A percentile compares a stretch with the other conserved stretches of the same genome.
Conservation (phyloP, 2,888 invertebrate species). For the Nephrotoma flavescens region DNA sequence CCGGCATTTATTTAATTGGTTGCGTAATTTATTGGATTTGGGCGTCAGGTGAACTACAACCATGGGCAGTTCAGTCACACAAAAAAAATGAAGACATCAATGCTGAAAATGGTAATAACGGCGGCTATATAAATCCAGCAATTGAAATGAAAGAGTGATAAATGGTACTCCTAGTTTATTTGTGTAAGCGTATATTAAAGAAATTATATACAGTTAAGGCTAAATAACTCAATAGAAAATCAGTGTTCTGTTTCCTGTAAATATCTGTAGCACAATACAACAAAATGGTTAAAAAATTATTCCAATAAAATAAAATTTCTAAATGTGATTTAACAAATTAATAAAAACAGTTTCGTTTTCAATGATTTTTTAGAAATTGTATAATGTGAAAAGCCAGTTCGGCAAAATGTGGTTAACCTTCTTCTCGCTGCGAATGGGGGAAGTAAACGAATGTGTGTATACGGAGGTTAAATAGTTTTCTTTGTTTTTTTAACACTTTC, state of each 20-base stretch:
- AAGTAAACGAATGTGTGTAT: background rate
- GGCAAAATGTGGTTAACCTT: background rate
- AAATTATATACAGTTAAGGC: background rate
- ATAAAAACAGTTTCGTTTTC: background rate
- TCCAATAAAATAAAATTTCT: background rate
- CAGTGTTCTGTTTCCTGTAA: too few relatives aligned
- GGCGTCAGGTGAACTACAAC: constrained; percentile 67
- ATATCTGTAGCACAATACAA: background rate
- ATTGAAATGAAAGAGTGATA: constrained; percentile 26
- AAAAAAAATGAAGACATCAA: constrained; percentile 14
- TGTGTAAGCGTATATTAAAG: background rate
- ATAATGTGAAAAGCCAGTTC: background rate
- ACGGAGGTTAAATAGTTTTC: background rate
- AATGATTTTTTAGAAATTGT: background rate
- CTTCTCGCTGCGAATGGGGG: background rate
- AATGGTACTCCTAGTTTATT: background rate
- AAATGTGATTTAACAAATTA: background rate
- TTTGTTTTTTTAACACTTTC: background rate
- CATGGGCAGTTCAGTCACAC: constrained; percentile 47
- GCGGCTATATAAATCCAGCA: constrained; percentile 25
- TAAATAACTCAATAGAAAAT: background rate
- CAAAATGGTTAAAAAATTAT: background rate
- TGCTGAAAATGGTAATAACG: background rate
- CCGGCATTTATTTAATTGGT: constrained; percentile 68
- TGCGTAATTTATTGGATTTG: constrained; percentile 69